Evolutionary conservation across 2,113 vertebrate genomes (phyloP).

Genomic region (Myotis brandtii): DNA sequence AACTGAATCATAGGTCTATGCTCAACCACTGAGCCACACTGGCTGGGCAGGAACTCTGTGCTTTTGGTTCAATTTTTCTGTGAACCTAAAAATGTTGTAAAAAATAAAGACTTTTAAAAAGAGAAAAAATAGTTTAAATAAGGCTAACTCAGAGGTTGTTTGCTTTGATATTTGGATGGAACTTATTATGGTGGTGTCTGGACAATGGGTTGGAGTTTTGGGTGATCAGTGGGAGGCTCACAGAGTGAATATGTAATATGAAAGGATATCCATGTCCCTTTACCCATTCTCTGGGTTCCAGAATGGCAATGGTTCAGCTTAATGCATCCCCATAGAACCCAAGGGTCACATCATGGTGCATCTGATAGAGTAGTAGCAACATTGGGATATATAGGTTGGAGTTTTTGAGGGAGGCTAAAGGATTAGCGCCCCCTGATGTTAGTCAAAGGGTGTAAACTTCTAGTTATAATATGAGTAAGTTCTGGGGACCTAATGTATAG

Average conservation of each 20-base stretch:
- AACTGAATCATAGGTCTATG: no score
- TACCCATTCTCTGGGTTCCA: background rate
- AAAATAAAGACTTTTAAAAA: background rate
- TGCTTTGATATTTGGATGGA: background rate
- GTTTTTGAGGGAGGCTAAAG: background rate
- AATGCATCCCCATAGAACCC: background rate
- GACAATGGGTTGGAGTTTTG: background rate
- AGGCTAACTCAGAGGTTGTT: conserved; percentile 1
- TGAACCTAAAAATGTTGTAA: conserved; percentile 8
- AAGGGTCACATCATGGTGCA: background rate
- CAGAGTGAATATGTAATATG: background rate
- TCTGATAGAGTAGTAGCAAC: background rate
- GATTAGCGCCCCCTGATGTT: background rate
- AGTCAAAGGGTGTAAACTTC: background rate
- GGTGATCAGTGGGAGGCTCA: background rate
- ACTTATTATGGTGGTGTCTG: background rate
- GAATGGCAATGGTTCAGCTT: background rate
- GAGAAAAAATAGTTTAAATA: background rate
- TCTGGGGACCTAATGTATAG: background rate
- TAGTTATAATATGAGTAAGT: background rate
- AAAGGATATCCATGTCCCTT: background rate
- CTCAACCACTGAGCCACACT: no score
- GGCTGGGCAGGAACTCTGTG: background rate
- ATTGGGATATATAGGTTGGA: background rate
- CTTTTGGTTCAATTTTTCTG: background rate